Evolutionary conservation across 2,888 invertebrate genomes (phyloP).

Genomic region (Folsomia candida): DNA sequence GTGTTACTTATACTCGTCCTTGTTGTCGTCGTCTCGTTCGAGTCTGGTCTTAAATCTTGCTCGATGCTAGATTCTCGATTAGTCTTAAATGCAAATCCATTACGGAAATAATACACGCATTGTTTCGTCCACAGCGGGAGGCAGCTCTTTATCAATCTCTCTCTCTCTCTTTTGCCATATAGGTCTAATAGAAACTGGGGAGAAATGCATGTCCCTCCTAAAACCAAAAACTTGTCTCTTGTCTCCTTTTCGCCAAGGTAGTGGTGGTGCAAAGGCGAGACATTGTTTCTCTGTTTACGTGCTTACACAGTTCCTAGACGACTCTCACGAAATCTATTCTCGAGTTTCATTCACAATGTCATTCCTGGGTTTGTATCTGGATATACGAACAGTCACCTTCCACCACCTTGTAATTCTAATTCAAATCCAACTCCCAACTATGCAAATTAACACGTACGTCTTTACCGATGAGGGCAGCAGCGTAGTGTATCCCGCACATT

Average conservation of each 20-base stretch:
- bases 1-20: too few relatives aligned
- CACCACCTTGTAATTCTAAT: too few relatives aligned
- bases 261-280: too few relatives aligned
- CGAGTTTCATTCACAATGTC: slow-evolving; percentile 23
- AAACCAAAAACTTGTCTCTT: slow-evolving; percentile 2
- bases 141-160: not conserved
- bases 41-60: not conserved
- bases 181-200: not conserved
- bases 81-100: not conserved
- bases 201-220: not conserved
- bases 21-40: too few relatives aligned
- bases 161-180: too few relatives aligned
- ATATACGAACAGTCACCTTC: too few relatives aligned
- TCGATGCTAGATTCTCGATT: not conserved
- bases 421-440: slow-evolving; percentile 5
- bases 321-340: slow-evolving; percentile 32
- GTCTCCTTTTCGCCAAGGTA: not conserved
- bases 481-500: too few relatives aligned
- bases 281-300: too few relatives aligned
- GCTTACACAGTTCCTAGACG: too few relatives aligned
- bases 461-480: too few relatives aligned
- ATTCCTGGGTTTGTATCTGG: not conserved
- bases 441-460: not conserved
- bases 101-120: not conserved
- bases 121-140: not conserved